phyloP scores from a whole-genome alignment of 1,140 invertebrate species.

The Zaprionus vittiger region DNA sequence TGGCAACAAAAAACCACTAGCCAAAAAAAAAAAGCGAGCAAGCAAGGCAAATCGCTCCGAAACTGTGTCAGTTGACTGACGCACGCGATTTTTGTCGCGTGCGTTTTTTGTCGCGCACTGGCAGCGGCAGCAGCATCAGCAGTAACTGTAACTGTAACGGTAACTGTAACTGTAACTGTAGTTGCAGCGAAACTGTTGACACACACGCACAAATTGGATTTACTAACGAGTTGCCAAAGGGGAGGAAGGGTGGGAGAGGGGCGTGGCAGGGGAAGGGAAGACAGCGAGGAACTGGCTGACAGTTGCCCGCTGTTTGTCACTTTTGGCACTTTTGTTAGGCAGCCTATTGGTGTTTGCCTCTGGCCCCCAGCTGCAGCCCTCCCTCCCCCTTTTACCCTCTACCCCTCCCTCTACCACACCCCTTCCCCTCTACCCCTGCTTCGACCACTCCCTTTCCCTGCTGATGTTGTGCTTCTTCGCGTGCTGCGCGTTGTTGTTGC shows the following conservation, averaged over 20 bases:
- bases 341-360: slow-evolving; percentile 16
- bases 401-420: accelerated
- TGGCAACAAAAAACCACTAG: slow-evolving; percentile 17
- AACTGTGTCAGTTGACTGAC: slow-evolving; percentile 62
- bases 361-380: not conserved
- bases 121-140: slow-evolving; percentile 9
- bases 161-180: slow-evolving; percentile 48
- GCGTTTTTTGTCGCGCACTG: slow-evolving; percentile 26
- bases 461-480: slow-evolving; percentile 15
- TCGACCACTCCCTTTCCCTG: not conserved
- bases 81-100: slow-evolving; percentile 58
- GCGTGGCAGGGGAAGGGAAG: not conserved
- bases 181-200: slow-evolving; percentile 75
- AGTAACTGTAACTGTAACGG: slow-evolving; percentile 24
- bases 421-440: too few species aligned
- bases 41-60: not conserved
- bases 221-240: slow-evolving; percentile 66
- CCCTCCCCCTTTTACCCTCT: too few species aligned
- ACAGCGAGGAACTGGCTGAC: slow-evolving; percentile 43
- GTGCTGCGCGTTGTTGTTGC: slow-evolving; percentile 11
- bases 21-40: not conserved
- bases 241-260: not conserved
- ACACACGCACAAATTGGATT: slow-evolving; percentile 82
- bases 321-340: slow-evolving; percentile 80
- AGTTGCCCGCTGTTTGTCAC: slow-evolving; percentile 79